Percentiles rank a stretch among this genome's conserved stretches.
phyloP scores from a whole-genome alignment of 2,888 invertebrate species.

The Allolobophora icterica region DNA sequence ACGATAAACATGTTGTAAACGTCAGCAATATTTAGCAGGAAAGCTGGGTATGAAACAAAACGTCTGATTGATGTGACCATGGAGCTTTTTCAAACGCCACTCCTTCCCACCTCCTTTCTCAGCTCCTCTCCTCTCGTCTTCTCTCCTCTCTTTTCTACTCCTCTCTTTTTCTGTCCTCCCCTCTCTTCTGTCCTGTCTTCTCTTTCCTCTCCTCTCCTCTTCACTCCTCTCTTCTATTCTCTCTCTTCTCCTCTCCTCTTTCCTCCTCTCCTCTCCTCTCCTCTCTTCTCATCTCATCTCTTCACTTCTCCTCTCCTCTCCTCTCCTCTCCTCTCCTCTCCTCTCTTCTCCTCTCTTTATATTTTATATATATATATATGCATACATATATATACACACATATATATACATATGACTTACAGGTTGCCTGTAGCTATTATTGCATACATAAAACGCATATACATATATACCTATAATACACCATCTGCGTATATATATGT shows the following conservation, averaged over 20 bases:
- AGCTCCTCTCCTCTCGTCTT: neutral
- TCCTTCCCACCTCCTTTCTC: neutral
- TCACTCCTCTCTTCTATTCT: neutral
- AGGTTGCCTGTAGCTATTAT: neutral
- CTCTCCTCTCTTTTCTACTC: neutral
- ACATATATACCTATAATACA: neutral
- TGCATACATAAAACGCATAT: no score
- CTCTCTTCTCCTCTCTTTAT: no score
- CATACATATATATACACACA: constrained; percentile 1
- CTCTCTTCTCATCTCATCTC: neutral
- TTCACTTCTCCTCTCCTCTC: neutral
- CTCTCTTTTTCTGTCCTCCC: neutral
- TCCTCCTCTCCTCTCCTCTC: neutral
- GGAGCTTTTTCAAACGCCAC: neutral
- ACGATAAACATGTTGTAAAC: neutral
- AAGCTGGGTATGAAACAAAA: neutral
- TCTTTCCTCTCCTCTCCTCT: neutral
- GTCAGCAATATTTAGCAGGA: neutral
- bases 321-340: neutral
- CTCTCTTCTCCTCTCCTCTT: neutral
- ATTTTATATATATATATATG: neutral
- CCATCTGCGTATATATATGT: no score
- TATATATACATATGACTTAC: neutral
- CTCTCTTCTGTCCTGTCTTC: neutral
- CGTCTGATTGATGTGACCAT: neutral